Evolutionary conservation across 2,797 vertebrate species (phyloP).

Genomic region (Pelodytes ibericus): DNA sequence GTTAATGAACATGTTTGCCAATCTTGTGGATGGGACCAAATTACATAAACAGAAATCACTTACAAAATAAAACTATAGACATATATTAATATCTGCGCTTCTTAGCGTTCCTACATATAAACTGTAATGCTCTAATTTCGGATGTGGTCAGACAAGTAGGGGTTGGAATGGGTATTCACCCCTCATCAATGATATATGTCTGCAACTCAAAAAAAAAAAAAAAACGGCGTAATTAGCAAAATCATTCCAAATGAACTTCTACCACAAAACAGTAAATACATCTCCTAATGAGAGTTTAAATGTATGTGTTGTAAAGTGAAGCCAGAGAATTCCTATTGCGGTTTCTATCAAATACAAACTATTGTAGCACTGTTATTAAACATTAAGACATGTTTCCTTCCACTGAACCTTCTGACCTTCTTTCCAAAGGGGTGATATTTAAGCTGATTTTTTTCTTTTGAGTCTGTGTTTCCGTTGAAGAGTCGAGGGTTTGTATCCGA

Average conservation of each 20-base stretch:
- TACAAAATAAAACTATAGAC: too few species aligned
- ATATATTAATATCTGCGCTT: too few species aligned
- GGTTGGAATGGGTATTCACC: too few species aligned
- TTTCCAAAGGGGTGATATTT: constrained; percentile 12
- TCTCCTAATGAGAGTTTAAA: constrained; percentile 13
- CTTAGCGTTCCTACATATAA: too few species aligned
- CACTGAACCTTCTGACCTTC: constrained; percentile 21
- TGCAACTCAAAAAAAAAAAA: too few species aligned
- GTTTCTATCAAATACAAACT: constrained; percentile 22
- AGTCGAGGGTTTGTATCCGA: constrained; percentile 12
- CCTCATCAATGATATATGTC: too few species aligned
- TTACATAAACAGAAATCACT: too few species aligned
- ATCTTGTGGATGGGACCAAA: too few species aligned
- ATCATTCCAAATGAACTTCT: not conserved
- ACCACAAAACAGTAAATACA: constrained; percentile 24
- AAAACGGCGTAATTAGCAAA: constrained; percentile 3
- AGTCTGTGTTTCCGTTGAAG: constrained; percentile 17
- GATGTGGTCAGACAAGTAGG: too few species aligned
- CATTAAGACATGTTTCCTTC: constrained; percentile 32
- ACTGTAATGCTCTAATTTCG: too few species aligned
- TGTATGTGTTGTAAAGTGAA: not conserved
- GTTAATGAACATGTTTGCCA: too few species aligned
- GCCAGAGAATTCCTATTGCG: not conserved
- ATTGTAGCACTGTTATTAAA: constrained; percentile 24
- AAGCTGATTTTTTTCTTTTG: constrained; percentile 21